Evolutionary conservation across 2,797 vertebrate genomes (phyloP), one percentile per base, ranked within the genome.

Genomic region (Sebastes iracundus): DNA sequence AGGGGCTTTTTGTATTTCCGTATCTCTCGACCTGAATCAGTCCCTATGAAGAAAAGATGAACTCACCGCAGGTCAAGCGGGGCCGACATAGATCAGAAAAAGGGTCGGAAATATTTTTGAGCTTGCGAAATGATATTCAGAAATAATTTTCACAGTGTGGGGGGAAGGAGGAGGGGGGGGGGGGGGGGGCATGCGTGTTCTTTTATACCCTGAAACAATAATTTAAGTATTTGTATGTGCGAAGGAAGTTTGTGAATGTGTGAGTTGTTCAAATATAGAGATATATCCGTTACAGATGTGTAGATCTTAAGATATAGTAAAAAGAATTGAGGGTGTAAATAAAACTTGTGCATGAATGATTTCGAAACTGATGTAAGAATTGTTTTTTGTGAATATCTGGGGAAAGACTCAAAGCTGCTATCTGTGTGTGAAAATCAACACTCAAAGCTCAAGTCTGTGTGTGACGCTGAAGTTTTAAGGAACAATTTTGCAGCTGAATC

Each of bases 1-100:
- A 18, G 74, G 74, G 66, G 67, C 52, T 5, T 11, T 71, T 85
- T 79, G 53, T 87, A 85, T 89, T 82, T 89, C 75, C 72, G 75
- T 78, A 74, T 78, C 85, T 81, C 79, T 83, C 5, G 6, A 77
- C 69, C 38, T 77, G 61, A 86, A 86, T 87, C 80, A 75, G 72
- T 79, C 75, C 49, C 72, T 27, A 4, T 49, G 72, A 74, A 79
- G 71, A 77, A 72, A 80, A 68, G 56, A 85, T 80, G 49, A 83
- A 38, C 42, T 83, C 23, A 81, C 13, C 2, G 10, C 5, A 33
- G 27, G 53, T 74, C 63, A 72, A 53, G 16, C 32, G 2, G 0
- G 33, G 64, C 64, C 38, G 0, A 72, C 55, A 62, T 7, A 55
- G 33, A 60, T 46, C 2, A 53, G 33, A 64, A 64, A 70, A 46